Base-by-base conservation (phyloP, 2,888 invertebrate species). In the Oxytorus armatus region DNA sequence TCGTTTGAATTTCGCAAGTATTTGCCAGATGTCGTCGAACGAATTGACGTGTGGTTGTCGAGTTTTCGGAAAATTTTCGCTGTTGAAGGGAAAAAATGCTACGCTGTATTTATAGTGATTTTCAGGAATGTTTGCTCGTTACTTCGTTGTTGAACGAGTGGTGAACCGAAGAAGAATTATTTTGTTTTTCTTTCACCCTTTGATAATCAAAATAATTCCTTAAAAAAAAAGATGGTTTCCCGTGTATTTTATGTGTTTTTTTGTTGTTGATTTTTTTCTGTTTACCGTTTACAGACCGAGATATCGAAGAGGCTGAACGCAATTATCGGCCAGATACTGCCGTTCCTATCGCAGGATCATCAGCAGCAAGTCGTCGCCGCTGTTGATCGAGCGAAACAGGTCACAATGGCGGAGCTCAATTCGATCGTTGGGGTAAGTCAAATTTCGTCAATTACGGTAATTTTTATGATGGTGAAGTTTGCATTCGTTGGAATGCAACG, bases 331-430 rank as follows among this genome's bases (percentile, higher is more conserved):
- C 98, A 99, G 94, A 96, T 99, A 89, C 94, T 99, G 92, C 99
- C 98, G 83, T 98, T 97, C 93, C 94, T 99, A 86, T 97, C 98
- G 74, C 97, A 97, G 92, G 98, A 98, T 93, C 98, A 99, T 91
- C 99, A 99, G 92, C 98, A 98, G 92, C 98, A 98, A 93, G 98
- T 99, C 61, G 96, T 98, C 33, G 96, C 97, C 65, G 98, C 99
- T 14, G 97, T 99, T 61, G 99, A 99, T 89, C 94, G 98, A 92
- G 98, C 99, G 87, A 99, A 99, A 93, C 98, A 98, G 93, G 98
- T 99, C 90, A 98, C 97, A 90, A 98, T 98, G 98, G 96, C 98
- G 84, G 99, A 99, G 93, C 94, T 99, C 84, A 98, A 98, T 93
- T 96, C 98, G 88, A 98, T 99, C 88, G 98, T 98, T 90, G 98